Percentiles rank a stretch among this genome's conserved stretches.
Conservation (phyloP, 2,113 vertebrate species). For the Diphyllodes magnificus region DNA sequence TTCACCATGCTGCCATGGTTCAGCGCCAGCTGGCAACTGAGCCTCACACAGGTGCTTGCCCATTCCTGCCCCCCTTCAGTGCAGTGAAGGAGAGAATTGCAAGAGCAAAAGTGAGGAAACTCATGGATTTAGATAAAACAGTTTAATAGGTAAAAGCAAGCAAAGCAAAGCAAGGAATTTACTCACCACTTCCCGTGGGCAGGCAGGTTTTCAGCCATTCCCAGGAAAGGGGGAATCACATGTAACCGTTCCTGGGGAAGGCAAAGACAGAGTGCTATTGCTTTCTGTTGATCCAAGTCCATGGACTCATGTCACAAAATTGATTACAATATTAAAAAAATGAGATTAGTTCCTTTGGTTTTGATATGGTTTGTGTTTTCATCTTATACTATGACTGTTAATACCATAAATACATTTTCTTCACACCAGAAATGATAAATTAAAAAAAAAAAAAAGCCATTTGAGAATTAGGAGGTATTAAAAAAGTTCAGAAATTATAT, state of each 20-base stretch:
- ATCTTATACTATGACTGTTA: background rate
- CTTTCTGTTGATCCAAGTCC: background rate
- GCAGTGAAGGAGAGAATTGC: background rate
- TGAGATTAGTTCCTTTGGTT: background rate
- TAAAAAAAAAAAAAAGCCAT: background rate
- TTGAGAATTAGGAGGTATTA: background rate
- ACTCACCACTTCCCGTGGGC: background rate
- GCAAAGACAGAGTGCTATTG: background rate
- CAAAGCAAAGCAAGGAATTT: background rate
- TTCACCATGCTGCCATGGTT: background rate
- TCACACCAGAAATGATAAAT: background rate
- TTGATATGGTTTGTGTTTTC: background rate
- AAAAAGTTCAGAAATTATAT: background rate
- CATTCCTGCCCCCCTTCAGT: fast-evolving
- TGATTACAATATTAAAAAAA: background rate
- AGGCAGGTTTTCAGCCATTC: background rate
- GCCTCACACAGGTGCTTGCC: fast-evolving
- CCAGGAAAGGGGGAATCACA: background rate
- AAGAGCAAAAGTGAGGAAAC: background rate
- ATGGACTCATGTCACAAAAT: background rate
- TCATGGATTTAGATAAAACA: background rate
- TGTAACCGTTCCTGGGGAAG: fast-evolving
- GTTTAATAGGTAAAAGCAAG: background rate
- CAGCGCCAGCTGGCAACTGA: background rate
- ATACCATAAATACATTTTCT: background rate